Evolutionary conservation across 2,113 vertebrate genomes (phyloP).

Genomic region (Haemorhous mexicanus): DNA sequence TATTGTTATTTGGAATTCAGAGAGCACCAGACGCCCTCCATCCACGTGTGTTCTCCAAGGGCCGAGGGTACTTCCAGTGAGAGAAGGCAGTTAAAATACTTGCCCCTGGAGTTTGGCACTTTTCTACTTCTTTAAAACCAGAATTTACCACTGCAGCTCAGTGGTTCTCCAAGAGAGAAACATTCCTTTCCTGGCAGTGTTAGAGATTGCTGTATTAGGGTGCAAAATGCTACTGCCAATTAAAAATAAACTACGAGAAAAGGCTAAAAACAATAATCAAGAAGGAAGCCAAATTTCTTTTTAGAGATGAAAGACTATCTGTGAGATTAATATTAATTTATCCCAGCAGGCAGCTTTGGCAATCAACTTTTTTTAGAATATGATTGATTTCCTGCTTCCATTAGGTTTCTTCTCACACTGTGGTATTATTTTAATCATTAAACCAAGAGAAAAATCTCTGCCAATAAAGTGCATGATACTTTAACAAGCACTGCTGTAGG

Average conservation of each 20-base stretch:
- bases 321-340: background rate
- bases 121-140: background rate
- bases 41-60: fast-evolving
- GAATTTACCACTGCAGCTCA: too few relatives aligned
- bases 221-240: background rate
- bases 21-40: fast-evolving
- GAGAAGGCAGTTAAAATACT: too few relatives aligned
- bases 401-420: background rate
- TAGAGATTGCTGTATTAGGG: background rate
- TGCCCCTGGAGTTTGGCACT: too few relatives aligned
- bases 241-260: background rate
- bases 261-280: background rate
- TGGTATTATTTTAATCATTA: background rate
- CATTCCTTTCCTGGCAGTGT: fast-evolving
- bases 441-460: background rate
- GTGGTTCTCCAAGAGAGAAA: fast-evolving
- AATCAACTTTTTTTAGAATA: background rate
- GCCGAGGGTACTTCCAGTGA: fast-evolving
- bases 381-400: background rate
- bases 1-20: background rate
- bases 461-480: background rate
- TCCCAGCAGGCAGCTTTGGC: background rate
- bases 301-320: background rate
- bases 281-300: background rate
- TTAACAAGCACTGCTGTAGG: background rate